Percentiles rank a stretch among this genome's conserved stretches.
Evolutionary conservation across 2,888 invertebrate genomes (phyloP).

Genomic region (Eilema depressum): DNA sequence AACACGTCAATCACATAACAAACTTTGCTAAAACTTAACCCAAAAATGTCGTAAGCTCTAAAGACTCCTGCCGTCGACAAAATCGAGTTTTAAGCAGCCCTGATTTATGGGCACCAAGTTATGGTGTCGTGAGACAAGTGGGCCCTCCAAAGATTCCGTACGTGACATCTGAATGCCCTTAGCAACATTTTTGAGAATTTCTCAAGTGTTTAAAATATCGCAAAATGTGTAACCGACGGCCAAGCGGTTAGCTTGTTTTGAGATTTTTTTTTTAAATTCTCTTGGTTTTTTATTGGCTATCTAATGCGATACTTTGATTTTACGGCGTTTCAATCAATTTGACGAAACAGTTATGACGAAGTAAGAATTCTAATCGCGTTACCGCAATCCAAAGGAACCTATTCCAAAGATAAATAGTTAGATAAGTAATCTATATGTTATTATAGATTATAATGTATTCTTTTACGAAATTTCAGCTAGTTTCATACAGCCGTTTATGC

Average conservation of each 20-base stretch:
- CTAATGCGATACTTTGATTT: too few species aligned
- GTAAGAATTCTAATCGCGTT: too few species aligned
- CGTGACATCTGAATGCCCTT: conserved; percentile 66
- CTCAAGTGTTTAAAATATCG: conserved; percentile 62
- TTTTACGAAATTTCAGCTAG: too few species aligned
- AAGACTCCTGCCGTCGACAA: conserved; percentile 31
- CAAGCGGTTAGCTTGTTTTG: conserved; percentile 30
- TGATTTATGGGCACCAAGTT: conserved; percentile 77
- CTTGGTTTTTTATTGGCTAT: not conserved
- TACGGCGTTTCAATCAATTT: too few species aligned
- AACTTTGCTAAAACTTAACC: not conserved
- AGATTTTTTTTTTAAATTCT: conserved; percentile 4
- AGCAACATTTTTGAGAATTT: conserved; percentile 55
- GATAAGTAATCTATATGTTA: too few species aligned
- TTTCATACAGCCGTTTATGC: too few species aligned
- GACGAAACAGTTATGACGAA: too few species aligned
- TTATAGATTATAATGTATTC: too few species aligned
- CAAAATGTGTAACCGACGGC: conserved; percentile 54
- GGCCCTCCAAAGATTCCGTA: conserved; percentile 54
- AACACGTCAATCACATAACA: not conserved
- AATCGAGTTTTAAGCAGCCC: conserved; percentile 75
- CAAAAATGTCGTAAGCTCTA: conserved; percentile 14
- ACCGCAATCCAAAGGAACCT: too few species aligned
- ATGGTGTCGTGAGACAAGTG: conserved; percentile 79
- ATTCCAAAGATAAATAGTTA: too few species aligned